A percentile compares a stretch with the other conserved stretches of the same genome.
phyloP scores from a whole-genome alignment of 2,113 vertebrate genomes.

The Lophius piscatorius region DNA sequence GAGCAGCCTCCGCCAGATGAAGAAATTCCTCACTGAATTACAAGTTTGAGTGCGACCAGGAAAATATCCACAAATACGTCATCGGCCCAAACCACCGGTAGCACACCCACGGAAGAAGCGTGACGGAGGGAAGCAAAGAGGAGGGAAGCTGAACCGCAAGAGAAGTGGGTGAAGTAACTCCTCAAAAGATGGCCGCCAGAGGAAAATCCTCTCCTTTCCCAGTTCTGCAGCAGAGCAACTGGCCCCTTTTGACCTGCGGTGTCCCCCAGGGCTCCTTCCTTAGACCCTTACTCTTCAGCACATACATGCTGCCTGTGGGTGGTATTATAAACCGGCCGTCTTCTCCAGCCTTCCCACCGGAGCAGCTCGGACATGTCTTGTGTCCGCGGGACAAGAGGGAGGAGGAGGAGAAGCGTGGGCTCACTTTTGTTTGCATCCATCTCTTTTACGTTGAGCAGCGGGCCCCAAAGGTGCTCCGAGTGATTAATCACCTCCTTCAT shows the following conservation, averaged over 20 bases:
- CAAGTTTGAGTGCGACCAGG: constrained; percentile 65
- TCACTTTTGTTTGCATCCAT: constrained; percentile 6
- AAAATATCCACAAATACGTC: constrained; percentile 73
- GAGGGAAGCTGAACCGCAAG: constrained; percentile 27
- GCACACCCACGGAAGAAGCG: constrained; percentile 54
- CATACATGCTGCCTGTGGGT: too few relatives aligned
- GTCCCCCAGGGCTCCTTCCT: not conserved
- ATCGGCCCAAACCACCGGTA: constrained; percentile 58
- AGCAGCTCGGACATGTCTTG: constrained; percentile 19
- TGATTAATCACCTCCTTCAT: constrained; percentile 70
- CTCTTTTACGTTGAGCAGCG: constrained; percentile 6
- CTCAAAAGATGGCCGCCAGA: constrained; percentile 32
- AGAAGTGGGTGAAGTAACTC: constrained; percentile 37
- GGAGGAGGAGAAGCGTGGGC: constrained; percentile 5
- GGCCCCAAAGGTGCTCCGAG: constrained; percentile 37
- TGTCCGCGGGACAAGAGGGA: constrained; percentile 8
- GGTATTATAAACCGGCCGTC: too few relatives aligned
- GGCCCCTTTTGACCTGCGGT: too few relatives aligned
- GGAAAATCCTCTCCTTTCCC: too few relatives aligned
- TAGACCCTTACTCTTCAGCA: too few relatives aligned
- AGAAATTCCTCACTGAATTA: constrained; percentile 74
- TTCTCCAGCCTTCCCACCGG: constrained; percentile 10
- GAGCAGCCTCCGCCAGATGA: constrained; percentile 63
- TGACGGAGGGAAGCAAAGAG: constrained; percentile 43
- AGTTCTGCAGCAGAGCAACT: not conserved